Conservation (phyloP, 2,888 invertebrate genomes). For the Lysandra coridon region DNA sequence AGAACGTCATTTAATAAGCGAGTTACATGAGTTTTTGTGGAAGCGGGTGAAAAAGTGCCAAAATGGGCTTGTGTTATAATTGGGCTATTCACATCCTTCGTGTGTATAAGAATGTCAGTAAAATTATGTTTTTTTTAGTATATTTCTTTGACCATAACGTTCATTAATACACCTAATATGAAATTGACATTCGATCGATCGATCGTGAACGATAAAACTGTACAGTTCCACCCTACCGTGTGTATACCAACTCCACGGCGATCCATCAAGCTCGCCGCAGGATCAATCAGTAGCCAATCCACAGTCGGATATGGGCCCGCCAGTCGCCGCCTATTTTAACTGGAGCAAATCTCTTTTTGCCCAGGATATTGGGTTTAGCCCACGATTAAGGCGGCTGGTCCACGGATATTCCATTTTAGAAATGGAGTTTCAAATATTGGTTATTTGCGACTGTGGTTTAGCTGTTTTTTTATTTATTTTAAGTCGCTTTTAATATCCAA, state of each 20-base stretch:
- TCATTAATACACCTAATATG: too few relatives aligned
- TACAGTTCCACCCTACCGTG: too few relatives aligned
- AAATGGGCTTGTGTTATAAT: too few relatives aligned
- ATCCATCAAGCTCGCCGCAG: constrained; percentile 40
- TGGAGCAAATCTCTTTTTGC: constrained; percentile 56
- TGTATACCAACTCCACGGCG: background rate
- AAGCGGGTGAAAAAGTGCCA: too few relatives aligned
- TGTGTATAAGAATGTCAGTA: too few relatives aligned
- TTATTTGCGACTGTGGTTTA: background rate
- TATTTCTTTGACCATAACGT: too few relatives aligned
- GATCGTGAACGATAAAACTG: background rate
- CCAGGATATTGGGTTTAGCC: constrained; percentile 50
- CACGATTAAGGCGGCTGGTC: constrained; percentile 31
- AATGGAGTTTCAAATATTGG: background rate
- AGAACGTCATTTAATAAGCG: too few relatives aligned
- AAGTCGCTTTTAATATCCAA: too few relatives aligned
- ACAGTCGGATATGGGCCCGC: constrained; percentile 62
- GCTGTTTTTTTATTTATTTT: background rate
- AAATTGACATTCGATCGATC: background rate
- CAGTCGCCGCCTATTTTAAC: constrained; percentile 70
- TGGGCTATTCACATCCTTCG: too few relatives aligned
- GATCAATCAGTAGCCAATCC: constrained; percentile 63
- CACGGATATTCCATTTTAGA: background rate
- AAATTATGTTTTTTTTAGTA: too few relatives aligned
- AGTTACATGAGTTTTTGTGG: too few relatives aligned